phyloP scores from a whole-genome alignment of 2,888 invertebrate species.

The Thysanoteuthis rhombus region DNA sequence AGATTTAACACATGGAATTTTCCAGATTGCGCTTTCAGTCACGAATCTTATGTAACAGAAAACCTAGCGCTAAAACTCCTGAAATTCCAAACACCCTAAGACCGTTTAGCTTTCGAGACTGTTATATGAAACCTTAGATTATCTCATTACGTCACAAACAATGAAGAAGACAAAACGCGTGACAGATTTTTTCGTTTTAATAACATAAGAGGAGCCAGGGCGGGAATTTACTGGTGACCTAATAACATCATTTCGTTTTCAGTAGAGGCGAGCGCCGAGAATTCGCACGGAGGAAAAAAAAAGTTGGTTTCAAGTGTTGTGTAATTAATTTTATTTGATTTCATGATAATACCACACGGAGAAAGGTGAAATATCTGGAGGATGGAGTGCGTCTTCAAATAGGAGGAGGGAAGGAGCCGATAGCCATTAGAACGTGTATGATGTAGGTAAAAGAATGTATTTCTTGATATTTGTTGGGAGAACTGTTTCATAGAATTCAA shows the following conservation, averaged over 20 bases:
- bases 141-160: background rate
- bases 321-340: background rate
- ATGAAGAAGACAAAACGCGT: background rate
- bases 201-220: background rate
- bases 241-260: background rate
- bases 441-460: too few species aligned
- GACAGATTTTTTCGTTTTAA: background rate
- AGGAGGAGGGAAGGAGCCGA: too few species aligned
- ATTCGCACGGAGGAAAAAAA: too few species aligned
- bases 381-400: too few species aligned
- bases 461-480: too few species aligned
- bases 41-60: too few species aligned
- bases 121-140: background rate
- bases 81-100: background rate
- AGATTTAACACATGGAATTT: too few species aligned
- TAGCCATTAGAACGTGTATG: too few species aligned
- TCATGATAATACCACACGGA: background rate
- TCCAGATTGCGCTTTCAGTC: too few species aligned
- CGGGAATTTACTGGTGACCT: background rate
- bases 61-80: background rate
- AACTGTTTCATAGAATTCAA: too few species aligned
- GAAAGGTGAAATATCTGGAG: too few species aligned
- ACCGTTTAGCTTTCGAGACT: background rate
- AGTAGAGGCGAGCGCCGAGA: background rate
- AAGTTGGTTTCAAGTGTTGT: background rate